phyloP scores from a whole-genome alignment of 1,140 invertebrate species.

The Archegozetes longisetosus region DNA sequence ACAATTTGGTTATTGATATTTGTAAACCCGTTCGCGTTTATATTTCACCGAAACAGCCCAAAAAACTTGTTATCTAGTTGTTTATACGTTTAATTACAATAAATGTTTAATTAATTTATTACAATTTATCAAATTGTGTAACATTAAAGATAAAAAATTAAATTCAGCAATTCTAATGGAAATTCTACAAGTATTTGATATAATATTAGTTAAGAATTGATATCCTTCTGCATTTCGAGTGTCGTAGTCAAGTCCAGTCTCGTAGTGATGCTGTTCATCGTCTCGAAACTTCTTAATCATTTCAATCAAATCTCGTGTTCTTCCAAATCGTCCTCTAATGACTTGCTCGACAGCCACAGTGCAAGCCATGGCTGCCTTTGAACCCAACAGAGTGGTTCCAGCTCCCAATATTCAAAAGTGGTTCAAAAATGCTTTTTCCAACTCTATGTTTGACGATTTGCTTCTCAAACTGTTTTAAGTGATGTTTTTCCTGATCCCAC shows the following conservation, averaged over 20 bases:
- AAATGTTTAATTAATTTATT: neutral
- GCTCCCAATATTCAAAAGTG: conserved; percentile 62
- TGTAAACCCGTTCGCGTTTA: conserved; percentile 78
- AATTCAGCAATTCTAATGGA: conserved; percentile 90
- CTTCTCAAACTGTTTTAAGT: conserved; percentile 78
- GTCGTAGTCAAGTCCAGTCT: conserved; percentile 79
- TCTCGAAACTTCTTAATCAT: conserved; percentile 81
- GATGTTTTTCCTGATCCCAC: conserved; percentile 96
- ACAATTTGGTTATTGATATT: conserved; percentile 54
- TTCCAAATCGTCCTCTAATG: conserved; percentile 96
- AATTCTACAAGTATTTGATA: conserved; percentile 80
- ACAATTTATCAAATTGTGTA: neutral
- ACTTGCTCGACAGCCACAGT: conserved; percentile 96
- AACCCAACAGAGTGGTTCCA: conserved; percentile 12
- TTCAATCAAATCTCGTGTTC: conserved; percentile 66
- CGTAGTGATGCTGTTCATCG: conserved; percentile 96
- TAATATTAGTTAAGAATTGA: conserved; percentile 56
- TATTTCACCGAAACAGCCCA: conserved; percentile 68
- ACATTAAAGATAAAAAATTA: no score
- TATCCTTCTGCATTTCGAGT: conserved; percentile 90
- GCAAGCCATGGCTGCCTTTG: conserved; percentile 41
- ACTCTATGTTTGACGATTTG: conserved; percentile 74
- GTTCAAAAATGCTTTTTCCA: conserved; percentile 72
- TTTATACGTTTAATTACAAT: neutral
- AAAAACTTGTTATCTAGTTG: conserved; percentile 33